Base-by-base conservation (phyloP, 2,113 vertebrate genomes). In the Trochalopteron elliotii region DNA sequence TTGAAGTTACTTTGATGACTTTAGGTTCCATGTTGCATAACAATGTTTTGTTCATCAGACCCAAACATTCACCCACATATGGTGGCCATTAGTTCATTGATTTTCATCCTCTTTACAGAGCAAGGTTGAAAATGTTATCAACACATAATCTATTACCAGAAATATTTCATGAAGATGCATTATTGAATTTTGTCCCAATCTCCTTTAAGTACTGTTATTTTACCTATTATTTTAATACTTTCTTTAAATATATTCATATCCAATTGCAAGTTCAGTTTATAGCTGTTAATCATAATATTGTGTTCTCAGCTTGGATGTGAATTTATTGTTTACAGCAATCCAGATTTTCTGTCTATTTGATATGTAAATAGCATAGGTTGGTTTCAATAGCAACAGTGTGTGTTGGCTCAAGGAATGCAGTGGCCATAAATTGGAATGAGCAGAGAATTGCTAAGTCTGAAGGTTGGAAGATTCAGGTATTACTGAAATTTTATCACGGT, bases 391-490 rank as follows among this genome's bases (percentile, higher is more conserved):
- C 57, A 79, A n/a, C 49, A 69, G 20, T 33, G 37, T 70, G 15
- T 59, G 20, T 53, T 82, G 23, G 60, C 37, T 92, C 60, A 25
- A 0, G 5, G 35, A 70, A 71, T 30, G 13, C 42, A 84, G 50
- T 0, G 0, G 10, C 16, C 4, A 1, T 75, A 42, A 76, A 61
- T 18, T 1, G 0, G n/a, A 87, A 79, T 35, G n/a, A 89, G 24
- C 37, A 72, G 49, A 80, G 27, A 67, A 55, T 64, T 78, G 11
- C 42, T 61, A 23, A 52, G 47, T 37, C 67, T 81, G 40, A 83
- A 86, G 61, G 20, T 8, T 64, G 64, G 47, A 63, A 72, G 59
- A 64, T 63, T 55, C 30, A 85, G 50, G 15, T 75, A 15, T 52
- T 90, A 57, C 22, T 47, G 9, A 39, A 72, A 76, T 87, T 67